Evolutionary conservation across 1,140 invertebrate species (phyloP), one percentile per base, ranked within the genome.

Genomic region (Aphaenogaster floridana): DNA sequence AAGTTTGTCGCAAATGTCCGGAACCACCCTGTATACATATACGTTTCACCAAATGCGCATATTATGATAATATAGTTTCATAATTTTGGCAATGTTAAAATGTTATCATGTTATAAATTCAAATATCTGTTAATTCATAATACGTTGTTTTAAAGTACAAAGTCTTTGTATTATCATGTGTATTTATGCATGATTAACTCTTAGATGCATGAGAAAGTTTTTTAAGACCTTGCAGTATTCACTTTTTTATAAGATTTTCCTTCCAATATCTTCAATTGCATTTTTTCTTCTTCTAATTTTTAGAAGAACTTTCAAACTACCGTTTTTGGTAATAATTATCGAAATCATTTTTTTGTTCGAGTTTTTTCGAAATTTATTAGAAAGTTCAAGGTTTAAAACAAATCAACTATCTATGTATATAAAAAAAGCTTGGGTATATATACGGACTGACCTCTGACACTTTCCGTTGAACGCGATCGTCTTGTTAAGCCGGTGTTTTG

Each of bases 401-500:
- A 76, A 28, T 76, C 4, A n/a, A 3, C 11, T 6, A 42, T 9
- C 9, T 76, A 34, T 63, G 39, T 34, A 11, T 54, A 36, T 17
- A 28, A 28, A 77, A 66, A 63, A 61, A 77, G 1, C 57, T 28
- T 7, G 1, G 2, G 15, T 48, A 17, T 28, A 52, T 8, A 76
- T 21, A 13, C 15, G 28, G 3, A 61, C 15, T 72, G 52, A 83
- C 11, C 17, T 71, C 28, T 8, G 64, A 45, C 28, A 42, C 71
- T 42, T 59, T 11, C 13, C 52, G 6, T 50, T 42, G 15, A 13
- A 11, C 6, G 61, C 11, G 15, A 34, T 72, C 66, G 15, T 83
- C 64, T 54, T 59, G 66, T 71, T 71, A 71, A 59, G 36, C 36
- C 9, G 64, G 2, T 74, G n/a, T 61, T 83, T 74, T 83, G 80